A percentile compares a stretch with the other conserved stretches of the same genome.
Evolutionary conservation across 2,797 vertebrate species (phyloP).

Genomic region (Carapus acus): DNA sequence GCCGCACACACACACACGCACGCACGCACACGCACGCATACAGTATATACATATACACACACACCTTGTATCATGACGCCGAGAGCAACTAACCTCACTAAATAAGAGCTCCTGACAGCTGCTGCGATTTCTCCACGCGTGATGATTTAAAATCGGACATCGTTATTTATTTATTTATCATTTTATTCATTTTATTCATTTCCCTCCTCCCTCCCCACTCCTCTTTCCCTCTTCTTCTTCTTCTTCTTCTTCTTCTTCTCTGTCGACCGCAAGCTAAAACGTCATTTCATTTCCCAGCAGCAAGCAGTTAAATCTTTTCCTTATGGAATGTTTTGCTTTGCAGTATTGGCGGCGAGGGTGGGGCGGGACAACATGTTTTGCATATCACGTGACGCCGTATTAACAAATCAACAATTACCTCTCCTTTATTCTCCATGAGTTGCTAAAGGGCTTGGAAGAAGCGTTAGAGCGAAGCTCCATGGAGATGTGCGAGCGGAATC

Average conservation of each 20-base stretch:
- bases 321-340: slow-evolving; percentile 56
- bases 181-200: background rate
- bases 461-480: slow-evolving; percentile 72
- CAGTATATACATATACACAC: too few species aligned
- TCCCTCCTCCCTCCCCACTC: too few species aligned
- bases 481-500: slow-evolving; percentile 97
- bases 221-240: too few species aligned
- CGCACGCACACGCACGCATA: too few species aligned
- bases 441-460: slow-evolving; percentile 83
- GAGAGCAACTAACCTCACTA: too few species aligned
- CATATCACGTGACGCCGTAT: slow-evolving; percentile 76
- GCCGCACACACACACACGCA: too few species aligned
- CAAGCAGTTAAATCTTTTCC: slow-evolving; percentile 39
- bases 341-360: slow-evolving; percentile 73
- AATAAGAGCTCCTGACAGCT: background rate
- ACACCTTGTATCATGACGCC: slow-evolving; percentile 13
- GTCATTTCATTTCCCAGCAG: background rate
- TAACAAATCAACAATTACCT: slow-evolving; percentile 91
- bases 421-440: slow-evolving; percentile 83
- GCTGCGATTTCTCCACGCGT: background rate
- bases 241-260: too few species aligned
- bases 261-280: too few species aligned
- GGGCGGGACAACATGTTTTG: slow-evolving; percentile 76
- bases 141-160: too few species aligned
- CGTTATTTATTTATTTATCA: background rate